Evolutionary conservation across 1,140 invertebrate species (phyloP).

Genomic region (Pogonomyrmex californicus): DNA sequence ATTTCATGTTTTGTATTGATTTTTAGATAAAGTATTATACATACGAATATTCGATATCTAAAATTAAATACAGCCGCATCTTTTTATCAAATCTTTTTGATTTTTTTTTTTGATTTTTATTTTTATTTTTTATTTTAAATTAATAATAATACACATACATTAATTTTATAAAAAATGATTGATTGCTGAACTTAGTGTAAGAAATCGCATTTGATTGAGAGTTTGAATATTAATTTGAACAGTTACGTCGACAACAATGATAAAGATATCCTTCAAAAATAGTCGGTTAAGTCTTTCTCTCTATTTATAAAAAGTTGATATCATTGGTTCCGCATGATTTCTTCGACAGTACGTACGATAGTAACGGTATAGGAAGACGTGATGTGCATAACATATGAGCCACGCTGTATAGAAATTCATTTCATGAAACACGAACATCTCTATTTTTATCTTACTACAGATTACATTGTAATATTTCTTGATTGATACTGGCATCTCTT

Average conservation of each 20-base stretch:
- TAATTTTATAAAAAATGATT: neutral
- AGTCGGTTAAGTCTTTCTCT: slow-evolving; percentile 31
- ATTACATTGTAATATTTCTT: slow-evolving; percentile 44
- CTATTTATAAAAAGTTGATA: slow-evolving; percentile 34
- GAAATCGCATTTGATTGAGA: neutral
- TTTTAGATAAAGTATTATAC: neutral
- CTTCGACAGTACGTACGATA: slow-evolving; percentile 54
- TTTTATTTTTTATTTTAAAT: neutral
- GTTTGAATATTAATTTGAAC: neutral
- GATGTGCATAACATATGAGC: slow-evolving; percentile 53
- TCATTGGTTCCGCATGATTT: slow-evolving; percentile 40
- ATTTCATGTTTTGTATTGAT: neutral
- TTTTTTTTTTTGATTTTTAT: neutral
- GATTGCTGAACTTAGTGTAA: neutral
- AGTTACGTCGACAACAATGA: slow-evolving; percentile 37
- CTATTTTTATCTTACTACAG: slow-evolving; percentile 41
- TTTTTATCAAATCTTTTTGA: neutral
- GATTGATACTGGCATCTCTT: neutral
- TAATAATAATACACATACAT: neutral
- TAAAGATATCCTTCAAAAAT: slow-evolving; percentile 41
- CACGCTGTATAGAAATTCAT: slow-evolving; percentile 48
- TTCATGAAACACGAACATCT: slow-evolving; percentile 17
- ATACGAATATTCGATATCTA: neutral
- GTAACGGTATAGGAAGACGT: slow-evolving; percentile 55
- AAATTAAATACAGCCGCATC: neutral